Conservation (phyloP, 1,140 invertebrate genomes). For the Diprion similis region DNA sequence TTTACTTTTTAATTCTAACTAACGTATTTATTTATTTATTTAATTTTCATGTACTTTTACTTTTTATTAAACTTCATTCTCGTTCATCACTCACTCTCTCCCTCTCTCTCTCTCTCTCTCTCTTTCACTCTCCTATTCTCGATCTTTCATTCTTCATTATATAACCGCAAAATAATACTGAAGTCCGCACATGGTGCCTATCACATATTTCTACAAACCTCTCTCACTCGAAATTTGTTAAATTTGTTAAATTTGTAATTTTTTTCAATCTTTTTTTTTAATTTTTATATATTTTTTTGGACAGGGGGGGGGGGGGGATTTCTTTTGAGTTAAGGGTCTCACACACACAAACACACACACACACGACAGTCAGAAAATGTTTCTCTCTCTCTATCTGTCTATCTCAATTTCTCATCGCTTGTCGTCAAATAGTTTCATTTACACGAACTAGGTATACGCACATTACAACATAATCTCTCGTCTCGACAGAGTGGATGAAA, state of each 20-base stretch:
- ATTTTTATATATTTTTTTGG: conserved; percentile 31
- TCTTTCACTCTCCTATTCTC: conserved; percentile 9
- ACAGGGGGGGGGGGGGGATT: too few relatives aligned
- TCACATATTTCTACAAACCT: conserved; percentile 56
- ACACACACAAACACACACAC: conserved; percentile 34
- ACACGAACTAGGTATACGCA: conserved; percentile 24
- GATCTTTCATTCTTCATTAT: neutral
- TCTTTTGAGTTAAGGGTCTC: conserved; percentile 39
- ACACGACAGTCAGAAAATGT: conserved; percentile 14
- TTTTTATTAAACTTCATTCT: too few relatives aligned
- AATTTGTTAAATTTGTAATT: neutral
- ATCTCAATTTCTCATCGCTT: conserved; percentile 32
- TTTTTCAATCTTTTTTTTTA: neutral
- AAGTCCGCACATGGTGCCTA: conserved; percentile 62
- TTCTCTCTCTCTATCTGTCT: conserved; percentile 9
- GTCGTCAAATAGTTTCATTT: conserved; percentile 25
- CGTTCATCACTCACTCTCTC: neutral
- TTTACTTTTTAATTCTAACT: neutral
- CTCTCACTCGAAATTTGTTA: neutral
- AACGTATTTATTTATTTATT: neutral
- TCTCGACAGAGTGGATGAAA: conserved; percentile 46
- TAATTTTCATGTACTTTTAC: neutral
- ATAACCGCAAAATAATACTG: conserved; percentile 62
- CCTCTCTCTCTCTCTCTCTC: neutral
- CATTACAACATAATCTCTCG: conserved; percentile 24